Percentiles rank a stretch among this genome's conserved stretches.
These are phyloP conservation scores for Acestrorhynchus altus DNA, from an alignment of 2,797 vertebrate genomes.

Conservation along the genomic window DNA sequence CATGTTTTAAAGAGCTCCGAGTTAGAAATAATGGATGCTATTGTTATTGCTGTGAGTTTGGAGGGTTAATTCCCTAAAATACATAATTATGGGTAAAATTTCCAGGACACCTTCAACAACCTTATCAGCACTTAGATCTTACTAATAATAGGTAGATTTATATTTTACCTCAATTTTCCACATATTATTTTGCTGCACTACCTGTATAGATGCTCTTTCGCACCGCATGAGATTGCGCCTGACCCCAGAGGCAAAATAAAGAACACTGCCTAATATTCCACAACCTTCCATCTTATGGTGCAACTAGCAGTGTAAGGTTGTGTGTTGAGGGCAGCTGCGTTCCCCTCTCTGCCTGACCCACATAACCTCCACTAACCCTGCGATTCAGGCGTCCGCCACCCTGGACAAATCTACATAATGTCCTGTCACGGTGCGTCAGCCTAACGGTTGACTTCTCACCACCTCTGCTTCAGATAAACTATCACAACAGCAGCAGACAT, in stretches of 20 bases:
- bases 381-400: conserved; percentile 41
- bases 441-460: conserved; percentile 81
- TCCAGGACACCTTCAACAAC: neutral
- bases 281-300: conserved; percentile 35
- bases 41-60: neutral
- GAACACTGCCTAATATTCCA: conserved; percentile 24
- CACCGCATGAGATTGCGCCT: neutral
- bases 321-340: conserved; percentile 34
- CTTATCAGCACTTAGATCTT: neutral
- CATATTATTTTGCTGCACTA: neutral
- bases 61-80: neutral
- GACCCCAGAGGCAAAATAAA: conserved; percentile 33
- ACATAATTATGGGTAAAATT: neutral
- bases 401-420: conserved; percentile 79
- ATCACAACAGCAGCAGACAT: conserved; percentile 71
- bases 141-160: conserved; percentile 1
- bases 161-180: conserved; percentile 20
- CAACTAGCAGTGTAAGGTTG: conserved; percentile 42
- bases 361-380: conserved; percentile 37
- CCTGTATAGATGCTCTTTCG: conserved; percentile 1
- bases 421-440: conserved; percentile 83
- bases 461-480: conserved; percentile 73
- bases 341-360: conserved; percentile 41
- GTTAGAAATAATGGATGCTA: neutral
- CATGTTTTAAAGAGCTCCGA: neutral